Percentiles rank a stretch among this genome's conserved stretches.
Evolutionary conservation across 1,140 invertebrate genomes (phyloP).

Genomic region (Goniozus legneri): DNA sequence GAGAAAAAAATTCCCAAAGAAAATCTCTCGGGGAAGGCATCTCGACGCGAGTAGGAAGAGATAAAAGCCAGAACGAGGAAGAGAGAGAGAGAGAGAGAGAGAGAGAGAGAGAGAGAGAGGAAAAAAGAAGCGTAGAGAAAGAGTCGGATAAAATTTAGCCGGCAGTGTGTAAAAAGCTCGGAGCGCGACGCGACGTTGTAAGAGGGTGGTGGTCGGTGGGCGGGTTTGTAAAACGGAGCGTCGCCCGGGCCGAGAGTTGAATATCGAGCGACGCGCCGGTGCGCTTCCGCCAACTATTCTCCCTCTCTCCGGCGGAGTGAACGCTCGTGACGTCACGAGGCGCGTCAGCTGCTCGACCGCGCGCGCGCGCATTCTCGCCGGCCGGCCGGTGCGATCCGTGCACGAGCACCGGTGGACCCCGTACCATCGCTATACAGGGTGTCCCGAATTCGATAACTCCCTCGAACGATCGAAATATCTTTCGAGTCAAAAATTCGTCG

Average conservation of each 20-base stretch:
- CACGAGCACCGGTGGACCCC: too few relatives aligned
- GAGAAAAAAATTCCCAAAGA: too few relatives aligned
- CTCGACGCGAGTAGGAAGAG: too few relatives aligned
- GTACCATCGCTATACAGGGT: slow-evolving; percentile 2
- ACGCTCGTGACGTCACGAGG: slow-evolving; percentile 41
- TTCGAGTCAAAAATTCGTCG: too few relatives aligned
- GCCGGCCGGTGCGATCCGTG: too few relatives aligned
- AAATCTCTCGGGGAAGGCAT: too few relatives aligned
- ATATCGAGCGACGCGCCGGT: slow-evolving; percentile 37
- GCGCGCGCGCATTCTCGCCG: too few relatives aligned
- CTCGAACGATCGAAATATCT: too few relatives aligned
- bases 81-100: not conserved
- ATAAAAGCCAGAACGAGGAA: too few relatives aligned
- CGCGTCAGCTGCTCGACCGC: slow-evolving; percentile 41
- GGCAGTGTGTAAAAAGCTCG: not conserved
- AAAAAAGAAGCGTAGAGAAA: not conserved
- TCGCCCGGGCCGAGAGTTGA: slow-evolving; percentile 34
- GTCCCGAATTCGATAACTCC: too few relatives aligned
- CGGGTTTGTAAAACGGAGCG: slow-evolving; percentile 25
- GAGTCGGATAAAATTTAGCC: too few relatives aligned
- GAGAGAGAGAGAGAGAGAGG: slow-evolving; percentile 4
- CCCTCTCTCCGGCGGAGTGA: too few relatives aligned
- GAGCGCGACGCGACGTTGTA: not conserved
- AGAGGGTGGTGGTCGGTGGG: not conserved
- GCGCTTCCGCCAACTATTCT: slow-evolving; percentile 35